Conservation (phyloP, 2,888 invertebrate genomes). For the Ceramica pisi region DNA sequence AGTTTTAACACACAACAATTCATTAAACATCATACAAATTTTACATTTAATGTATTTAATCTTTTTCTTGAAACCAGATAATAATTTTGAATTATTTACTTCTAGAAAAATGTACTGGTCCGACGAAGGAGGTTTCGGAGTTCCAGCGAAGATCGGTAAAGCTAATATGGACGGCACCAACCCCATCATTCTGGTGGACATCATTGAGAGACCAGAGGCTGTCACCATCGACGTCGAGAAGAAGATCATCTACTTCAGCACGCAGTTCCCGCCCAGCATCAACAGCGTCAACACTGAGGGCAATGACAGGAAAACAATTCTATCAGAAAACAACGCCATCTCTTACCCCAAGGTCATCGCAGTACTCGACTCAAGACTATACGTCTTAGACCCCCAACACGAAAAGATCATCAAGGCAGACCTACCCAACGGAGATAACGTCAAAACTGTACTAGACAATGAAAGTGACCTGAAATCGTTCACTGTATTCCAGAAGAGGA, state of each 20-base stretch:
- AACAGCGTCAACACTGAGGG: constrained; percentile 94
- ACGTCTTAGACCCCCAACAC: constrained; percentile 96
- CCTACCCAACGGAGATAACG: constrained; percentile 94
- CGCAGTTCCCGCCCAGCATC: constrained; percentile 93
- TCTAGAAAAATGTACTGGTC: constrained; percentile 97
- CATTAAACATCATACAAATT: too few species aligned
- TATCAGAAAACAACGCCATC: constrained; percentile 93
- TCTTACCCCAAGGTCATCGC: constrained; percentile 95
- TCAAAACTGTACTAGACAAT: constrained; percentile 94
- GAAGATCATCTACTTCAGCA: constrained; percentile 97
- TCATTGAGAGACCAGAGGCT: constrained; percentile 94
- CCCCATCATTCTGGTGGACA: constrained; percentile 93
- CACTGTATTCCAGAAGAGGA: constrained; percentile 96
- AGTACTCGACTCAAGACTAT: constrained; percentile 95
- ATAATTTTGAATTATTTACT: constrained; percentile 57
- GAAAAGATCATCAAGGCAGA: constrained; percentile 97
- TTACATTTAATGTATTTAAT: too few species aligned
- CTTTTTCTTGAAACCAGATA: neutral
- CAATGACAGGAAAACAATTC: constrained; percentile 92
- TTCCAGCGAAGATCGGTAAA: constrained; percentile 96
- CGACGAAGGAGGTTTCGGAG: constrained; percentile 97
- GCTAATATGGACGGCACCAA: constrained; percentile 98
- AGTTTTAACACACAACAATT: too few species aligned
- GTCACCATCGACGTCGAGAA: constrained; percentile 96
- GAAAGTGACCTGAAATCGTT: constrained; percentile 97